Evolutionary conservation across 2,797 vertebrate genomes (phyloP).

Genomic region (Varecia variegata): DNA sequence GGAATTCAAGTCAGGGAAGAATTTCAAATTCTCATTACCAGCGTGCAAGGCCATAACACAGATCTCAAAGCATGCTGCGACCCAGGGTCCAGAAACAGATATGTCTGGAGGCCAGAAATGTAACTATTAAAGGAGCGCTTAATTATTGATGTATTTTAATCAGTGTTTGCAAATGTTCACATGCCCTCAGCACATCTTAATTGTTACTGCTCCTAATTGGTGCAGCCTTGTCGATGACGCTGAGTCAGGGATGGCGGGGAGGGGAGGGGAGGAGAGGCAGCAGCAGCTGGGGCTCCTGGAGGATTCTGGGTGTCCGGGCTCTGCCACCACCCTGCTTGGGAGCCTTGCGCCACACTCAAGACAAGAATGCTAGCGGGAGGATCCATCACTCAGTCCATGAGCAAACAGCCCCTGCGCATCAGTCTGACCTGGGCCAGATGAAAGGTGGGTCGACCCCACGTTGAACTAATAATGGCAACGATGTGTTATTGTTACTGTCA

Average conservation of each 20-base stretch:
- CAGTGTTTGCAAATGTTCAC: conserved; percentile 48
- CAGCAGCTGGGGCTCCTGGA: background rate
- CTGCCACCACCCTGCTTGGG: background rate
- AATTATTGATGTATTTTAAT: conserved; percentile 33
- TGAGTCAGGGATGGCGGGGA: fast-evolving
- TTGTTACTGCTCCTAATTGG: conserved; percentile 38
- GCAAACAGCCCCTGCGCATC: background rate
- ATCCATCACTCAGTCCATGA: background rate
- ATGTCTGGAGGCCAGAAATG: conserved; percentile 61
- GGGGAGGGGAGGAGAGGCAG: background rate
- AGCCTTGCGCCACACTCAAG: background rate
- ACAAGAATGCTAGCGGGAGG: background rate
- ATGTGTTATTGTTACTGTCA: background rate
- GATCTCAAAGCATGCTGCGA: background rate
- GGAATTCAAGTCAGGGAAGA: background rate
- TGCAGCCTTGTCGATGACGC: background rate
- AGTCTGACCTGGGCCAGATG: background rate
- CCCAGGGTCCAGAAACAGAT: background rate
- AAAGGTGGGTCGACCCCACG: background rate
- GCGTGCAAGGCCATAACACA: background rate
- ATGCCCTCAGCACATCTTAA: background rate
- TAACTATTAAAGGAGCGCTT: conserved; percentile 32
- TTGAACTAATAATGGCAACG: background rate
- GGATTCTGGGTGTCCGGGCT: background rate
- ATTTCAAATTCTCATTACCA: background rate